Conservation (phyloP, 2,113 vertebrate species). For the Solea solea region DNA sequence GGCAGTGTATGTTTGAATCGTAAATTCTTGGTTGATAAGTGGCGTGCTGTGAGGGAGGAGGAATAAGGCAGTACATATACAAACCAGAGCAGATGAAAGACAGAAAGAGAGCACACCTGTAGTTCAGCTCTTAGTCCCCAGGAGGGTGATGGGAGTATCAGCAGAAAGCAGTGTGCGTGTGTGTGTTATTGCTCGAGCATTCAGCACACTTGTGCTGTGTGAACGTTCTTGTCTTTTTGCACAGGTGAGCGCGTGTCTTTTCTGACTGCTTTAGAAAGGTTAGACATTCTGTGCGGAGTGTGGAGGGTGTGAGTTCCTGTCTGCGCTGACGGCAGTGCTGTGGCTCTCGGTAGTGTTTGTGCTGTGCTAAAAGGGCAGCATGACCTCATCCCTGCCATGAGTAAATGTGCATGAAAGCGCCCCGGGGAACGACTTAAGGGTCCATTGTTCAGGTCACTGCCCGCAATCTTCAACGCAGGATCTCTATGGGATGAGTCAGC, state of each 20-base stretch:
- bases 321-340: background rate
- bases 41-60: slow-evolving; percentile 27
- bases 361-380: slow-evolving; percentile 64
- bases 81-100: slow-evolving; percentile 27
- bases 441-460: slow-evolving; percentile 70
- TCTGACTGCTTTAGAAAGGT: slow-evolving; percentile 28
- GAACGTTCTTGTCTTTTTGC: slow-evolving; percentile 38
- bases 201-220: slow-evolving; percentile 2
- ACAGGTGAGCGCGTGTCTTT: slow-evolving; percentile 48
- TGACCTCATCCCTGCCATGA: slow-evolving; percentile 62
- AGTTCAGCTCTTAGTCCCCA: slow-evolving; percentile 29
- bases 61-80: background rate
- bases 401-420: slow-evolving; percentile 72
- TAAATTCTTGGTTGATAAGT: slow-evolving; percentile 57
- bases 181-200: background rate
- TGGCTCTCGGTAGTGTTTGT: slow-evolving; percentile 52
- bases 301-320: slow-evolving; percentile 20
- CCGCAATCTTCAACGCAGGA: slow-evolving; percentile 29
- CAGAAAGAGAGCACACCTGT: slow-evolving; percentile 37
- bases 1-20: slow-evolving; percentile 21
- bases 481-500: slow-evolving; percentile 44
- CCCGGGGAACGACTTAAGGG: slow-evolving; percentile 58
- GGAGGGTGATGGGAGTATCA: slow-evolving; percentile 23
- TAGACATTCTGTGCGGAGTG: background rate
- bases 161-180: slow-evolving; percentile 20